phyloP scores from a whole-genome alignment of 2,113 vertebrate genomes.

The Ia io region DNA sequence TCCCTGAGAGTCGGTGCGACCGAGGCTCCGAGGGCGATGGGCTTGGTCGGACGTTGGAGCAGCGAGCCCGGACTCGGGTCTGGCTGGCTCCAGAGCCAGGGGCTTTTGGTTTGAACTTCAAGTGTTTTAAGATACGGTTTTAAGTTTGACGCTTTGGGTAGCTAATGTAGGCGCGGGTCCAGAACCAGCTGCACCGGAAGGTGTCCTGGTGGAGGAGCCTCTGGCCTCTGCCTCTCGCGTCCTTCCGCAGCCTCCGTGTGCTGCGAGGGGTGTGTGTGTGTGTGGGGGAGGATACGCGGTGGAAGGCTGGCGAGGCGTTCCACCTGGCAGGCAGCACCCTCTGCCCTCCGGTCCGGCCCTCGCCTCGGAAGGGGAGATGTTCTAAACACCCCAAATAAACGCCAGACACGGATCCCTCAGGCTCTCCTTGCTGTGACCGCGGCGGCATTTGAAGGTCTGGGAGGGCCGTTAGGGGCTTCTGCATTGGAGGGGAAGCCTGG shows the following conservation, averaged over 20 bases:
- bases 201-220: neutral
- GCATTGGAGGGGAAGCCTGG: neutral
- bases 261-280: rapidly evolving
- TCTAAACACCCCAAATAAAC: rapidly evolving
- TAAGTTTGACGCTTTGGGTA: neutral
- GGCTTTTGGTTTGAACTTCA: neutral
- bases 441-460: neutral
- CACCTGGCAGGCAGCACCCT: rapidly evolving
- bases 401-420: neutral
- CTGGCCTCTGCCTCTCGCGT: rapidly evolving
- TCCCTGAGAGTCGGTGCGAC: neutral
- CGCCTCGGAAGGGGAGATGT: neutral
- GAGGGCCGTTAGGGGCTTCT: neutral
- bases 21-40: neutral
- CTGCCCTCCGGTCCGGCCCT: neutral
- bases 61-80: neutral
- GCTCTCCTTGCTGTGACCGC: neutral
- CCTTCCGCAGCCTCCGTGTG: neutral
- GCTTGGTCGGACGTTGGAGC: rapidly evolving
- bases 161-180: neutral
- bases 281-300: too few species aligned
- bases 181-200: neutral
- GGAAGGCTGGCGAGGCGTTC: neutral
- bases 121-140: neutral
- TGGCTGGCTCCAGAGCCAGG: neutral